phyloP scores from a whole-genome alignment of 2,888 invertebrate species.

The Flexamia atlantica region DNA sequence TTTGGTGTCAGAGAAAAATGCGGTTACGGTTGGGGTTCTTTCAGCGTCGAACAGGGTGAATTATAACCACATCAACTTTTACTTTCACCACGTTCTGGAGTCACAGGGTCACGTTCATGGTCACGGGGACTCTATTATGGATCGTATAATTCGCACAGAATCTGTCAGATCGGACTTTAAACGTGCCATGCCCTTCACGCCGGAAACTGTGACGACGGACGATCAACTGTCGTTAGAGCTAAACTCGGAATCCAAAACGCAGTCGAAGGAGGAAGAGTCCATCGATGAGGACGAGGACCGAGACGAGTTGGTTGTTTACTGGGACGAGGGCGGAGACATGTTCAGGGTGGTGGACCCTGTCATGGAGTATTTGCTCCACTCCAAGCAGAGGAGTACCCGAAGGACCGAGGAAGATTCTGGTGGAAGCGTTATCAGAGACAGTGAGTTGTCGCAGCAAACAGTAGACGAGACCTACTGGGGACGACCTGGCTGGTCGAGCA shows the following conservation, averaged over 20 bases:
- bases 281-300: not conserved
- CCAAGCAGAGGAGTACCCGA: not conserved
- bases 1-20: constrained; percentile 4
- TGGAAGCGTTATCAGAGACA: not conserved
- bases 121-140: not conserved
- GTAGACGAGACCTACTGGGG: not conserved
- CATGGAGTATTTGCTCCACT: constrained; percentile 15
- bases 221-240: constrained; percentile 17
- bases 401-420: too few species aligned
- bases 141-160: not conserved
- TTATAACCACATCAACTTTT: constrained; percentile 34
- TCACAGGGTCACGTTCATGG: too few species aligned
- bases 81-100: constrained; percentile 26
- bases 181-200: not conserved
- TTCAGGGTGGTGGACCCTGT: constrained; percentile 46
- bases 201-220: not conserved
- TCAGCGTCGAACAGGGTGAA: not conserved
- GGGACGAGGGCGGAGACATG: constrained; percentile 22
- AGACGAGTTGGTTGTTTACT: constrained; percentile 14
- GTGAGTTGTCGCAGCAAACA: not conserved
- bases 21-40: constrained; percentile 4
- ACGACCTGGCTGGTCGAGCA: constrained; percentile 11
- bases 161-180: not conserved
- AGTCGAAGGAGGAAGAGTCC: constrained; percentile 7
- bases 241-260: not conserved